Evolutionary conservation across 2,113 vertebrate genomes (phyloP).

Genomic region (Dromiciops gliroides): DNA sequence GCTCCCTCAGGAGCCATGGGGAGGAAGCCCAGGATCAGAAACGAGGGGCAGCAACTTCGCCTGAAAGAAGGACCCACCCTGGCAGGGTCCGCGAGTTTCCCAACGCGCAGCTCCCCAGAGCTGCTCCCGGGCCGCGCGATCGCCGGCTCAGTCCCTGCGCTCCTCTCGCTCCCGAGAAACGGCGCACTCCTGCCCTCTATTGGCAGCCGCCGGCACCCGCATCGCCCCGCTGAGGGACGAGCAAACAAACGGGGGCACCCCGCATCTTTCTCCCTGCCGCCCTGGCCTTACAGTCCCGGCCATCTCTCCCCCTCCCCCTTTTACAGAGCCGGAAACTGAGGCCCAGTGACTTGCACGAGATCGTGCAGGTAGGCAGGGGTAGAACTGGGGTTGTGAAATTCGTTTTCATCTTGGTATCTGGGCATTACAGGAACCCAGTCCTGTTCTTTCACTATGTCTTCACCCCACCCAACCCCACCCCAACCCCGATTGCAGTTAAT

Average conservation of each 20-base stretch:
- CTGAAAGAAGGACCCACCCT: no score
- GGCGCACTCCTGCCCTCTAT: conserved; percentile 93
- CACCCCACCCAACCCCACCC: not conserved
- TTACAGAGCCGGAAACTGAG: not conserved
- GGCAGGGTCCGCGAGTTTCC: not conserved
- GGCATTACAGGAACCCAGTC: no score
- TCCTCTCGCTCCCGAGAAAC: conserved; percentile 50
- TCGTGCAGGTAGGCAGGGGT: not conserved
- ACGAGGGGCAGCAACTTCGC: no score
- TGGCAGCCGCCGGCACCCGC: conserved; percentile 73
- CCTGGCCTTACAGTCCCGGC: no score
- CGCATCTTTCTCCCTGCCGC: not conserved
- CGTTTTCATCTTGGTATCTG: not conserved
- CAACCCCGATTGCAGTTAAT: not conserved
- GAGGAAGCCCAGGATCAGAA: not conserved
- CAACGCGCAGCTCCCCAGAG: not conserved
- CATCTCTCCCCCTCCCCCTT: not conserved
- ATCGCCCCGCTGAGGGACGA: not conserved
- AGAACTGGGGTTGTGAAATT: not conserved
- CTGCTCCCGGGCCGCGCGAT: not conserved
- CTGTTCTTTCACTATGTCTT: not conserved
- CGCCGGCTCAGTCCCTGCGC: accelerated
- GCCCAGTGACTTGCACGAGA: not conserved
- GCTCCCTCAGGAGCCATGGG: not conserved
- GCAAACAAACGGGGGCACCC: not conserved